Percentiles rank a stretch among this genome's conserved stretches.
Evolutionary conservation across 1,140 invertebrate genomes (phyloP).

Genomic region (Ceratina calcarata): DNA sequence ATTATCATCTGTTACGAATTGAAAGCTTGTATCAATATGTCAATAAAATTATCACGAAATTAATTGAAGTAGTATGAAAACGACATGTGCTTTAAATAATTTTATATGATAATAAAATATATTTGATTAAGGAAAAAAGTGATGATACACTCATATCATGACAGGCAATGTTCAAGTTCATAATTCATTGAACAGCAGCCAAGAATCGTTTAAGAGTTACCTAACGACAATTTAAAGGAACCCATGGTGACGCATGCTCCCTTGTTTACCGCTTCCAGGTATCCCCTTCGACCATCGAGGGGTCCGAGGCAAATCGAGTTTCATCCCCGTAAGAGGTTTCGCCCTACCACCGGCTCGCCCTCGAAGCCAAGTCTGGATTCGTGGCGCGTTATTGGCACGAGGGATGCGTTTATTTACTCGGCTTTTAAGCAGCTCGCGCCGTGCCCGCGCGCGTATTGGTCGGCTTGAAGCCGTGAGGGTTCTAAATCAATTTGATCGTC

Average conservation of each 20-base stretch:
- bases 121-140: too few relatives aligned
- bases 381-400: slow-evolving; percentile 46
- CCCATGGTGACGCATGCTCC: slow-evolving; percentile 19
- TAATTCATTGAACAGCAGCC: slow-evolving; percentile 22
- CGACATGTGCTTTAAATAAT: too few relatives aligned
- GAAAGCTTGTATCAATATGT: too few relatives aligned
- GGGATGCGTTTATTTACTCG: slow-evolving; percentile 53
- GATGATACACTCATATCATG: too few relatives aligned
- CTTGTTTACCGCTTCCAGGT: slow-evolving; percentile 42
- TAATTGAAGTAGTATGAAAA: too few relatives aligned
- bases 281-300: slow-evolving; percentile 31
- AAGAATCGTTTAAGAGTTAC: slow-evolving; percentile 3
- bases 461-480: slow-evolving; percentile 3
- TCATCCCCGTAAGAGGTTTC: slow-evolving; percentile 51
- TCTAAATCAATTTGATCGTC: slow-evolving; percentile 51
- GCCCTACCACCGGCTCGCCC: slow-evolving; percentile 22
- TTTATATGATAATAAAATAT: too few relatives aligned
- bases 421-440: slow-evolving; percentile 45
- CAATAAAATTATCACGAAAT: too few relatives aligned
- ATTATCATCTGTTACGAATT: not conserved
- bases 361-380: slow-evolving; percentile 23
- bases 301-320: slow-evolving; percentile 48
- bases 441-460: slow-evolving; percentile 24
- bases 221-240: slow-evolving; percentile 26
- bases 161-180: not conserved